Evolutionary conservation across 2,888 invertebrate species (phyloP), one percentile per base, ranked within the genome.

Genomic region (Zygogramma bicolorata): DNA sequence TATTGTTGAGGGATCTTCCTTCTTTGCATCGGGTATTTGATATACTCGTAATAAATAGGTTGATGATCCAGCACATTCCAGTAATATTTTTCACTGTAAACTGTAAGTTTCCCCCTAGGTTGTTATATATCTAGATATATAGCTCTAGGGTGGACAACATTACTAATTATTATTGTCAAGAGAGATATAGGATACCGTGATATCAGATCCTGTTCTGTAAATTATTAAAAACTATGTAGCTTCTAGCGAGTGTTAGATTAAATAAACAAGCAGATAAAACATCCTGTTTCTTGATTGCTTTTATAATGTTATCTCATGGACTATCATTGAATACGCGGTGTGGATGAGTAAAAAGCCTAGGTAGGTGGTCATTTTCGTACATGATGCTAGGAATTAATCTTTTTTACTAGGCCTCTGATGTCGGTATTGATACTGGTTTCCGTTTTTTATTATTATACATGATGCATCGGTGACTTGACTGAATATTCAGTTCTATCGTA

Each of bases 261-360:
- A 72, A 72, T 69, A 69, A 72, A 69, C 68, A 61, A 53, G 65
- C 38, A 65, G 53, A 72, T 68, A 69, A 66, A 72, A 72, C 68
- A 72, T 68, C 68, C 65, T 72, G 65, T 61, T 69, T 66, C 69
- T 72, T 72, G 65, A 69, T 72, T 68, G 66, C 62, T 60, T 62
- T 69, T 69, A 72, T 72, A 72, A 72, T 72, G 62, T 65, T 72
- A 72, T 72, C 68, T 72, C 68, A 57, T 62, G 61, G 46, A 71
- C 62, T 69, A 69, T 69, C 72, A 69, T 65, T 61, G 62, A 29
- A 61, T 57, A 46, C 38, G 62, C 65, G 65, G 65, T 57, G 31
- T 10, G 57, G 65, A 72, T 72, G 68, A 72, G 68, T 68, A 65
- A 65, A 61, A 65, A 65, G 38, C 68, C 68, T 60, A 59, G 61